Conservation (phyloP, 2,888 invertebrate genomes). For the Caenorhabditis wallacei region DNA sequence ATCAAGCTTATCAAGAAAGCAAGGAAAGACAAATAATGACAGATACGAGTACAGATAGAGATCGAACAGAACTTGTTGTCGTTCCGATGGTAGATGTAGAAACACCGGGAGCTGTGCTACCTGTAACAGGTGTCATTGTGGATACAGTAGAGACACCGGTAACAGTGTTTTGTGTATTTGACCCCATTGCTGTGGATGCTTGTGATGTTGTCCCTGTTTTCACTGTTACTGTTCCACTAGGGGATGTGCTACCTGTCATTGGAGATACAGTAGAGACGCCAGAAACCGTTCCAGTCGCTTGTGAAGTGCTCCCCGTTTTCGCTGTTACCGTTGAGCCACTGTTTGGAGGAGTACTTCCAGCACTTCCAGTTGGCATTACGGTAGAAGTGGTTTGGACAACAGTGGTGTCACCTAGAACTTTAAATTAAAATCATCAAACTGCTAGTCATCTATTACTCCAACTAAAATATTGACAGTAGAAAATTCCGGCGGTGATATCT, state of each 20-base stretch:
- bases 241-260: too few relatives aligned
- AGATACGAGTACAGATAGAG: conserved; percentile 1
- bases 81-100: conserved; percentile 12
- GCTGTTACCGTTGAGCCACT: conserved; percentile 1
- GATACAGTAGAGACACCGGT: background rate
- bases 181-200: background rate
- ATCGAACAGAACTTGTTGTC: conserved; percentile 19
- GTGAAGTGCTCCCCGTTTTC: background rate
- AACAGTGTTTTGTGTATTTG: background rate
- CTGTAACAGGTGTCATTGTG: background rate
- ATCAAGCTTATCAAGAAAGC: background rate
- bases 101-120: background rate
- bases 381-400: background rate
- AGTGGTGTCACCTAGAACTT: background rate
- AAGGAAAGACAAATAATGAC: background rate
- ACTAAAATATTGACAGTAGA: conserved; percentile 34
- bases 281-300: too few relatives aligned
- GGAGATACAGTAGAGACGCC: too few relatives aligned
- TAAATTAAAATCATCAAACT: too few relatives aligned
- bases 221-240: too few relatives aligned
- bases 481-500: conserved; percentile 2
- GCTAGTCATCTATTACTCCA: conserved; percentile 5
- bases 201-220: too few relatives aligned
- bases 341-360: background rate
- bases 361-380: background rate